Conservation (phyloP, 2,113 vertebrate genomes). For the Hippolais icterina region DNA sequence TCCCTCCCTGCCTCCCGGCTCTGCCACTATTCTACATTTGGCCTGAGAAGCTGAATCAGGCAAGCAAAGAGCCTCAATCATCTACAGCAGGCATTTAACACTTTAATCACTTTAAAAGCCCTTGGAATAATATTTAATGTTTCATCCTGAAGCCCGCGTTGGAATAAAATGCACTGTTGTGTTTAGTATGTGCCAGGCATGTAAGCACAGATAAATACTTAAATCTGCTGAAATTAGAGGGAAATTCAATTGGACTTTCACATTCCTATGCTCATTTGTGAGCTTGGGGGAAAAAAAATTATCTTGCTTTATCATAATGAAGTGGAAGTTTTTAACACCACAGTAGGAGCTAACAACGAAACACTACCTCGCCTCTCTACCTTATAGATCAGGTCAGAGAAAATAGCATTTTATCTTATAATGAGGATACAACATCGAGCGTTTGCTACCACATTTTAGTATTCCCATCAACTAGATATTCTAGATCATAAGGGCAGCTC, state of each 20-base stretch:
- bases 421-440: conserved; percentile 74
- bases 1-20: conserved; percentile 34
- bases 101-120: conserved; percentile 63
- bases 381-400: conserved; percentile 73
- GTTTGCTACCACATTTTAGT: conserved; percentile 69
- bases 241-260: conserved; percentile 47
- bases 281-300: background rate
- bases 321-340: conserved; percentile 43
- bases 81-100: conserved; percentile 63
- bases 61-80: conserved; percentile 5
- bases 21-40: conserved; percentile 17
- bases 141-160: background rate
- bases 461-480: conserved; percentile 81
- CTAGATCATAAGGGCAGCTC: conserved; percentile 78
- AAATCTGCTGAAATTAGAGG: conserved; percentile 10
- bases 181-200: background rate
- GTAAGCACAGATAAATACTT: background rate
- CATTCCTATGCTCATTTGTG: conserved; percentile 34
- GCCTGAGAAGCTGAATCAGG: conserved; percentile 52
- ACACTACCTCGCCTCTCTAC: conserved; percentile 46
- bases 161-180: background rate
- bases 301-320: conserved; percentile 27
- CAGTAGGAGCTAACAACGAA: conserved; percentile 43
- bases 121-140: conserved; percentile 65
- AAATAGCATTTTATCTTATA: conserved; percentile 77